Percentiles rank a stretch among this genome's conserved stretches.
phyloP scores from a whole-genome alignment of 2,797 vertebrate genomes.

The Heterohyrax brucei region DNA sequence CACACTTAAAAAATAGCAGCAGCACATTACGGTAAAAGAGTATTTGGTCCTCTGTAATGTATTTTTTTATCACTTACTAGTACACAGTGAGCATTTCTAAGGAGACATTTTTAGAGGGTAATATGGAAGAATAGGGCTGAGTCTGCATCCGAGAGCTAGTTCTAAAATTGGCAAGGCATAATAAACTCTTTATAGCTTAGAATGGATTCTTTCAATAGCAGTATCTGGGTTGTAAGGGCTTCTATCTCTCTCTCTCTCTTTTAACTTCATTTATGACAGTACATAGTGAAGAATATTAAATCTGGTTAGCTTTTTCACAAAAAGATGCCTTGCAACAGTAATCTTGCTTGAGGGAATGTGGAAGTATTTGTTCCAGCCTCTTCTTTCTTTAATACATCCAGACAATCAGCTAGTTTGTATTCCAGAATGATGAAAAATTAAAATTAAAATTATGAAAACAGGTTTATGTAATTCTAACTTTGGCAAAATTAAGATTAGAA shows the following conservation, averaged over 20 bases:
- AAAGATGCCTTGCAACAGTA: not conserved
- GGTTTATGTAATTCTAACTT: not conserved
- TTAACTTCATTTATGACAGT: not conserved
- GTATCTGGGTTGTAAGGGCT: not conserved
- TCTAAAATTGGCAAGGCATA: not conserved
- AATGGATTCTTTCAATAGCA: not conserved
- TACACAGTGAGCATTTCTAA: not conserved
- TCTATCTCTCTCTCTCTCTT: not conserved
- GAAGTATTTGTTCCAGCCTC: not conserved
- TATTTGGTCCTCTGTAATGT: not conserved
- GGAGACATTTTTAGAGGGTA: not conserved
- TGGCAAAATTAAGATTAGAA: not conserved
- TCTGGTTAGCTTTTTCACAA: not conserved
- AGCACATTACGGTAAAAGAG: not conserved
- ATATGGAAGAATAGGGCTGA: not conserved
- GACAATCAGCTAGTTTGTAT: not conserved
- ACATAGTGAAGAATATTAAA: not conserved
- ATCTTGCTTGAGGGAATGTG: not conserved
- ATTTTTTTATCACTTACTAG: not conserved
- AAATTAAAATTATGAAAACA: not conserved
- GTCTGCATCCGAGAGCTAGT: not conserved
- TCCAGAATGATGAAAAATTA: conserved; percentile 4
- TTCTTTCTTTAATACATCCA: not conserved
- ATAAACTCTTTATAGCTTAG: not conserved
- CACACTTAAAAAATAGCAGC: not conserved